A percentile compares a stretch with the other conserved stretches of the same genome.
phyloP scores from a whole-genome alignment of 2,888 invertebrate species.

The Eupsilia transversa region DNA sequence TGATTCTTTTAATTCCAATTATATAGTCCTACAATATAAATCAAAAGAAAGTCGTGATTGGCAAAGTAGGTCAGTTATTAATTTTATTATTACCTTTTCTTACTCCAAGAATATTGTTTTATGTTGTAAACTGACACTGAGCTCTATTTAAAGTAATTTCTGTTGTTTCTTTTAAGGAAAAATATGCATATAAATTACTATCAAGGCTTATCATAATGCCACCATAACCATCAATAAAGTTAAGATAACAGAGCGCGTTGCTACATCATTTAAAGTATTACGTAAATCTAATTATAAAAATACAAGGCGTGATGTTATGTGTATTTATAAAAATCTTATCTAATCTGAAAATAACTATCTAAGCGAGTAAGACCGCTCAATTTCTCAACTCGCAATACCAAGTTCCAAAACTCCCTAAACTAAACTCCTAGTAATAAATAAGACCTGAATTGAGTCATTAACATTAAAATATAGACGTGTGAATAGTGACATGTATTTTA shows the following conservation, averaged over 20 bases:
- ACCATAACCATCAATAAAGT: conserved; percentile 9
- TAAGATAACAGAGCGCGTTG: neutral
- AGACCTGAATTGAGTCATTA: neutral
- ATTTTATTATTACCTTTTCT: neutral
- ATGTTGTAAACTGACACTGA: neutral
- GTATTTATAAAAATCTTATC: conserved; percentile 12
- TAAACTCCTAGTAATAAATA: neutral
- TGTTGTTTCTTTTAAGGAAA: neutral
- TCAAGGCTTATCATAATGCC: neutral
- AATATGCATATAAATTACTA: neutral
- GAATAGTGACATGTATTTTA: too few relatives aligned
- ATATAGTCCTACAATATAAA: too few relatives aligned
- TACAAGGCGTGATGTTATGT: too few relatives aligned
- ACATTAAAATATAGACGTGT: neutral
- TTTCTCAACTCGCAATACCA: too few relatives aligned
- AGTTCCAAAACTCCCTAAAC: neutral
- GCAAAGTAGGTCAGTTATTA: neutral
- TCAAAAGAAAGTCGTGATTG: conserved; percentile 3
- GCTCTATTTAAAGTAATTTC: neutral
- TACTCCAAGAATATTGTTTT: neutral
- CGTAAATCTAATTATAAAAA: conserved; percentile 3
- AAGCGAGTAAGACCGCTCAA: neutral
- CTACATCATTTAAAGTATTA: conserved; percentile 2
- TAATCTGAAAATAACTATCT: conserved; percentile 12
- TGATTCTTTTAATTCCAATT: too few relatives aligned